These are phyloP conservation scores for Eublepharis macularius DNA, from an alignment of 2,113 vertebrate species.

Conservation along the genomic window DNA sequence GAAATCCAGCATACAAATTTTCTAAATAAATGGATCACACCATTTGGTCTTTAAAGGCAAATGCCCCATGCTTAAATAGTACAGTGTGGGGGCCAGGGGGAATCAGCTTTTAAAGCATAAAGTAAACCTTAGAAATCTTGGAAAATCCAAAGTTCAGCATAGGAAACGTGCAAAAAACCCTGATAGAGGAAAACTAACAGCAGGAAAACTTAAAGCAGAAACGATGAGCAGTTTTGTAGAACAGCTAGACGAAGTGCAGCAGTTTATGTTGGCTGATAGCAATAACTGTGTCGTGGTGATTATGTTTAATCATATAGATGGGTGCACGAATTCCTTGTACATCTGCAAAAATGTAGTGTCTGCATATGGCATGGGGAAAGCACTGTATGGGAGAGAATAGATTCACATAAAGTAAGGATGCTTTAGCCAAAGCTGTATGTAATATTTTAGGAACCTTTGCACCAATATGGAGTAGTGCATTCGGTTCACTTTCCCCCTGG, in stretches of 20 bases:
- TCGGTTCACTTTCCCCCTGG: conserved; percentile 45
- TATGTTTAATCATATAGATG: not conserved
- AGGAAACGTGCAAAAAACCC: not conserved
- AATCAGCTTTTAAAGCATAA: not conserved
- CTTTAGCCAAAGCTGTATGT: conserved; percentile 39
- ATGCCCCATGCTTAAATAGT: not conserved
- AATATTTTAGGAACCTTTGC: conserved; percentile 28
- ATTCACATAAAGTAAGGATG: not conserved
- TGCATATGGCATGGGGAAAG: not conserved
- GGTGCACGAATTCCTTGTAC: not conserved
- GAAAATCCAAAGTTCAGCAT: not conserved
- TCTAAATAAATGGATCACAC: not conserved
- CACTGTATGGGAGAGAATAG: not conserved
- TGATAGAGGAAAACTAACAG: not conserved
- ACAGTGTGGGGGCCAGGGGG: not conserved
- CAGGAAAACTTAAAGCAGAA: not conserved
- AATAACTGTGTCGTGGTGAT: not conserved
- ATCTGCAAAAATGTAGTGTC: not conserved
- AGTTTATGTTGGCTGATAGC: not conserved
- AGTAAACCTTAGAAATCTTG: not conserved
- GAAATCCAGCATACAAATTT: no score
- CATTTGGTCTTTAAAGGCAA: not conserved
- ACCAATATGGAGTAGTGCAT: conserved; percentile 21
- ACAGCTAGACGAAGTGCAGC: not conserved
- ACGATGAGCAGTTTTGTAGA: not conserved